Evolutionary conservation across 2,113 vertebrate genomes (phyloP), one percentile per base, ranked within the genome.

Genomic region (Heterotis niloticus): DNA sequence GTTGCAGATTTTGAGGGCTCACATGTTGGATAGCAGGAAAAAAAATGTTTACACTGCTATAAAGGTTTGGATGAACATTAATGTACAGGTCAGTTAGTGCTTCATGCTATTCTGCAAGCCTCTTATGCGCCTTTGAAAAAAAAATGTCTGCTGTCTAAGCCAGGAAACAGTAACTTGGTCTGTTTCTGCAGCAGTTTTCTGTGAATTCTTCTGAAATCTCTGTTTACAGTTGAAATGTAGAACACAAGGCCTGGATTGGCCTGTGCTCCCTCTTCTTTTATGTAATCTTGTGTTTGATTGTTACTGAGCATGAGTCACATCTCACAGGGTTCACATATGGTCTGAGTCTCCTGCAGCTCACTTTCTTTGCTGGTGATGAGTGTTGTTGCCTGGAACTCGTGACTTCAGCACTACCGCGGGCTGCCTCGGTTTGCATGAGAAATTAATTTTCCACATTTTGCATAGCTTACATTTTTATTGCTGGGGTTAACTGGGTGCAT

Each of bases 121-220:
- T 75, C 24, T 75, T 20, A 75, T 28, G 72, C 13, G 23, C 13
- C 44, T 56, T 24, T 74, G n/a, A 56, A 13, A 16, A 20, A 62
- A 62, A 20, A 10, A 10, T 59, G 34, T 14, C 56, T 23, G n/a
- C 12, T n/a, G n/a, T 67, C 0, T n/a, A 66, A 64, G 62, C 44
- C 44, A 11, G 10, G 62, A 23, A 9, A 54, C 18, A 28, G 14
- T 16, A 26, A 29, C 20, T 24, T 54, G 44, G 28, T 65, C 44
- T 66, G 23, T 54, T 52, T 52, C 75, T 56, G 75, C 14, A 29
- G 75, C 64, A 29, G 76, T 26, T 66, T 77, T 52, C 70, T 66
- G 64, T 52, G 28, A 77, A 56, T 44, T 77, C 64, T 64, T 54
- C 76, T 44, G 66, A 17, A 5, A 23, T 51, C 23, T 76, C 14